Base-by-base conservation (phyloP, 37 sponge, comb jelly and placozoan species). In the Hexactinellida sp. region DNA sequence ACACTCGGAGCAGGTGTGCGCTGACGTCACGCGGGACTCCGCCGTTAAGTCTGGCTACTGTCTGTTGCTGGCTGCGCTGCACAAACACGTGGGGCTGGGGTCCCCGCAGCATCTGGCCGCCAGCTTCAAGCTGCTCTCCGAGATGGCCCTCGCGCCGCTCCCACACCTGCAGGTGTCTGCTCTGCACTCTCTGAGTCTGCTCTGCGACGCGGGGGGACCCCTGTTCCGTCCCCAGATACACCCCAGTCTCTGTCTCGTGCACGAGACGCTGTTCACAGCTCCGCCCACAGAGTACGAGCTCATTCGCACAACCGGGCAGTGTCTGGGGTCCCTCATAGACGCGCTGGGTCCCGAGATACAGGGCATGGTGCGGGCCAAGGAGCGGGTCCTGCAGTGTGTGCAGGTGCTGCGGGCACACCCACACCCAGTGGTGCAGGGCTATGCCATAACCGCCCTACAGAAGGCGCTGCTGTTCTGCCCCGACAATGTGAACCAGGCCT, bases 401-500 rank as follows among this genome's bases (percentile, higher is more conserved):
- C 47, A 55, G 38, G 87, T 95, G 37, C 38, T 95, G 47, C 89
- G 88, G 87, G 88, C 86, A 37, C 99, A 97, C 87, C 89, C 92
- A 0, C 94, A 97, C 37, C 83, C 94, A 37, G 86, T 93, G 36
- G 99, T 97, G 21, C 92, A 92, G 52, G 87, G 89, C 0, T 86
- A 91, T 30, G 95, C 95, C 36, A 93, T 97, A 38, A 85, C 87
- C 36, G 95, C 94, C 52, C 87, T 95, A 24, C 99, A 97, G 39
- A 95, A 97, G 39, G 89, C 95, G 0, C 99, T 95, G 85, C 88
- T 97, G 52, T 97, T 93, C 90, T 94, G 95, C n/a, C 95, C 99
- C 0, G 55, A 88, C 86, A 89, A 88, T n/a, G 89, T 93, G 0
- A 83, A 23, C 54, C 84, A 93, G 37, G 54, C 86, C 19, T 54